These are phyloP conservation scores for Petrocephalus zakoni DNA, from an alignment of 2,113 vertebrate genomes.

Conservation along the genomic window DNA sequence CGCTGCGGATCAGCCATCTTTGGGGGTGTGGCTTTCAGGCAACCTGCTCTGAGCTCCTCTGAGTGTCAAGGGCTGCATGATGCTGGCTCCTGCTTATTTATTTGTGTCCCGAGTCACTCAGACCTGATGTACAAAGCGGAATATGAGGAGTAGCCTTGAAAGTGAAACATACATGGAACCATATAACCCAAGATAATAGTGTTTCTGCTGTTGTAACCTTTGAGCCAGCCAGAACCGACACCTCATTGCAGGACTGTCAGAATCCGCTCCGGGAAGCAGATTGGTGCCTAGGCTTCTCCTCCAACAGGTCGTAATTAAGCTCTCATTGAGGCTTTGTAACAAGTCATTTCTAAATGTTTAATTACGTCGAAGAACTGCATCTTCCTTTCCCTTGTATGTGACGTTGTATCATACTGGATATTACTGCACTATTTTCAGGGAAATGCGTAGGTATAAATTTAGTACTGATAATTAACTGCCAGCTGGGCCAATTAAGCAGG, in stretches of 20 bases:
- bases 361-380: not conserved
- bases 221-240: not conserved
- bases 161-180: not conserved
- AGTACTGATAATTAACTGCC: not conserved
- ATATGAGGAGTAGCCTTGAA: not conserved
- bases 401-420: not conserved
- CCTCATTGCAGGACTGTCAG: not conserved
- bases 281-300: not conserved
- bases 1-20: not conserved
- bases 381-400: not conserved
- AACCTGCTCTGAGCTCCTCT: not conserved
- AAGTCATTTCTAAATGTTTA: not conserved
- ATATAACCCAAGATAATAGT: not conserved
- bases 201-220: not conserved
- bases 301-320: not conserved
- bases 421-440: not conserved
- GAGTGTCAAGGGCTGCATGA: not conserved
- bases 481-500: not conserved
- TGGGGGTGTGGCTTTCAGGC: not conserved
- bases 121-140: not conserved
- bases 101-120: not conserved
- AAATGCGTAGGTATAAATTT: constrained; percentile 13
- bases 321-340: not conserved
- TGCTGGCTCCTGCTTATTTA: not conserved
- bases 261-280: not conserved